Evolutionary conservation across 37 sponge, comb jelly and placozoan genomes (phyloP), one percentile per base, ranked within the genome.

Genomic region (Halisarca cf. caerulea): DNA sequence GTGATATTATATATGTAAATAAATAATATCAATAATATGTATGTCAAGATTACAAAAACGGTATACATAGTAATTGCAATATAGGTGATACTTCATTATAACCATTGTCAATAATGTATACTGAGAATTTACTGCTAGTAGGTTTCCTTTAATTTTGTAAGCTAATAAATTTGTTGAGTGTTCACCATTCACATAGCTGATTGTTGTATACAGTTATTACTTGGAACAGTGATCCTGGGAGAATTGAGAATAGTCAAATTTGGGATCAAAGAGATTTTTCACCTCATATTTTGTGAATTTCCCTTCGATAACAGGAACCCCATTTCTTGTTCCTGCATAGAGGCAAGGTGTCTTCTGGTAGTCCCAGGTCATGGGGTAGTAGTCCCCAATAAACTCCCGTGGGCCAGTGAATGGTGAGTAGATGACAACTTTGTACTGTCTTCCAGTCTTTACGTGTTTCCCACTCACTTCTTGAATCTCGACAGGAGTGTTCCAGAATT

Each of bases 401-500:
- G 15, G 30, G 2, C 34, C n/a, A 40, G 30, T 24, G 57, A 36
- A 33, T 3, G 82, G 21, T 11, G 82, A 41, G 21, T 38, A 14
- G 27, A 81, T 41, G 11, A 36, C 15, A 7, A 81, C 66, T 36
- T n/a, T 30, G 42, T 59, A 81, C n/a, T 81, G 24, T 24, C 58
- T 32, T 15, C 42, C 62, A 38, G 64, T n/a, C 18, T 42, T 40
- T 15, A 24, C 25, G 21, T 41, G 39, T 71, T 71, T 71, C 5
- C 42, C 77, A n/a, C 41, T 7, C 44, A 36, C 15, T 7, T 6
- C 64, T 30, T 62, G 4, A 23, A 81, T 39, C 34, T 81, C 82
- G 6, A 81, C 66, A 57, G 66, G 82, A 17, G 62, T 59, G 42
- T 81, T 81, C 82, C 82, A 81, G 62, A 81, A 81, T 47, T 81